Percentiles rank a stretch among this genome's conserved stretches.
phyloP scores from a whole-genome alignment of 2,113 vertebrate genomes.

The Tachysurus fulvidraco region DNA sequence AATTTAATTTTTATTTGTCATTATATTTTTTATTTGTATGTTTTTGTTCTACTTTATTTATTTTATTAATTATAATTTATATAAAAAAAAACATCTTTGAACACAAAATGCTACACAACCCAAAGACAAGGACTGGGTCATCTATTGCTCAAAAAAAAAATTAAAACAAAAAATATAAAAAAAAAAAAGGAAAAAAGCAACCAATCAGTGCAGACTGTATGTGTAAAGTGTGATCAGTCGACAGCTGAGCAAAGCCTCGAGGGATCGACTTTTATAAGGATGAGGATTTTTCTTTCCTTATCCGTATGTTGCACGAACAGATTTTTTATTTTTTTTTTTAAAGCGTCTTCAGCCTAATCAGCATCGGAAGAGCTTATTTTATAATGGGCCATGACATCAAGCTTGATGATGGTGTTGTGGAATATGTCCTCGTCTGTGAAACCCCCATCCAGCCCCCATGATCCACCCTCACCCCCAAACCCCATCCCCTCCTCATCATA shows the following conservation, averaged over 20 bases:
- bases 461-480: neutral
- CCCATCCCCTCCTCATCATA: neutral
- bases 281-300: conserved; percentile 6
- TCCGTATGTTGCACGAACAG: neutral
- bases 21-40: neutral
- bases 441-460: neutral
- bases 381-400: conserved; percentile 50
- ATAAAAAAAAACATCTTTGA: no score
- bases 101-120: no score
- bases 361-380: conserved; percentile 53
- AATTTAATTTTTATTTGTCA: neutral
- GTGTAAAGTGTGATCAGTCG: conserved; percentile 46
- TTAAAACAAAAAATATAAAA: no score
- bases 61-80: neutral
- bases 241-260: neutral
- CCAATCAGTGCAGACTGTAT: conserved; percentile 42
- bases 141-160: neutral
- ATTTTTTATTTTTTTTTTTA: neutral
- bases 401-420: conserved; percentile 55
- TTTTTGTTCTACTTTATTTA: neutral
- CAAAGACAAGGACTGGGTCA: neutral
- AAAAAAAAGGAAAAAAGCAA: neutral
- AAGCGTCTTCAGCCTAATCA: conserved; percentile 58
- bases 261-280: neutral
- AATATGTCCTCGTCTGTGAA: conserved; percentile 41